phyloP scores from a whole-genome alignment of 2,888 invertebrate genomes.

The Acrobasis consociella region DNA sequence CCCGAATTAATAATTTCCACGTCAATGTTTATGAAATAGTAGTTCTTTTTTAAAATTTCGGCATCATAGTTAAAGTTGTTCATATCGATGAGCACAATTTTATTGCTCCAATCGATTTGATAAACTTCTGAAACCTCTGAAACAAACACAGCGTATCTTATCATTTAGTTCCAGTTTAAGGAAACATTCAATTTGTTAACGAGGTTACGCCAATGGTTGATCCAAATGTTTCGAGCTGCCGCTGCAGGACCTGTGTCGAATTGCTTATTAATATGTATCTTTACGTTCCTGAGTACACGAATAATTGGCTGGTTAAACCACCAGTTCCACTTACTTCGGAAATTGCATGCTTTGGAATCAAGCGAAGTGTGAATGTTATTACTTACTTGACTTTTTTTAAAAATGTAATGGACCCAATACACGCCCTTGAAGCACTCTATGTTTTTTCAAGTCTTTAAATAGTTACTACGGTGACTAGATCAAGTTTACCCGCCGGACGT shows the following conservation, averaged over 20 bases:
- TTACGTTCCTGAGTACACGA: neutral
- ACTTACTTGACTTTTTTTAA: neutral
- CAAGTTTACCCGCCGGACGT: neutral
- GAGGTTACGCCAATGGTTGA: conserved; percentile 9
- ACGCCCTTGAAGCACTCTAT: neutral
- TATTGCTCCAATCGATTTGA: too few relatives aligned
- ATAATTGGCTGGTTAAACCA: neutral
- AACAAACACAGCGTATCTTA: conserved; percentile 10
- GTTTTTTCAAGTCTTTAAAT: too few relatives aligned
- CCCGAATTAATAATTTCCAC: too few relatives aligned
- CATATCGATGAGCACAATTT: too few relatives aligned
- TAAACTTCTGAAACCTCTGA: neutral
- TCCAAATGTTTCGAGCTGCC: neutral
- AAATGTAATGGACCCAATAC: neutral
- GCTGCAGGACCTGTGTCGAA: neutral
- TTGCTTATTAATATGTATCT: conserved; percentile 2
- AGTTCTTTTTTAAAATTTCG: too few relatives aligned
- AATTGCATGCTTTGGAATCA: neutral
- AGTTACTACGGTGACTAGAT: neutral
- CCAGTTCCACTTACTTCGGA: neutral
- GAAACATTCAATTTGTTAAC: conserved; percentile 17
- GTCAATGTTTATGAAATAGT: too few relatives aligned
- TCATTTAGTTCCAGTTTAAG: conserved; percentile 17
- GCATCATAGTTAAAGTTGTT: too few relatives aligned
- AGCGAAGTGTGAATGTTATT: neutral